phyloP scores from a whole-genome alignment of 2,113 vertebrate species.

The Peromyscus californicus region DNA sequence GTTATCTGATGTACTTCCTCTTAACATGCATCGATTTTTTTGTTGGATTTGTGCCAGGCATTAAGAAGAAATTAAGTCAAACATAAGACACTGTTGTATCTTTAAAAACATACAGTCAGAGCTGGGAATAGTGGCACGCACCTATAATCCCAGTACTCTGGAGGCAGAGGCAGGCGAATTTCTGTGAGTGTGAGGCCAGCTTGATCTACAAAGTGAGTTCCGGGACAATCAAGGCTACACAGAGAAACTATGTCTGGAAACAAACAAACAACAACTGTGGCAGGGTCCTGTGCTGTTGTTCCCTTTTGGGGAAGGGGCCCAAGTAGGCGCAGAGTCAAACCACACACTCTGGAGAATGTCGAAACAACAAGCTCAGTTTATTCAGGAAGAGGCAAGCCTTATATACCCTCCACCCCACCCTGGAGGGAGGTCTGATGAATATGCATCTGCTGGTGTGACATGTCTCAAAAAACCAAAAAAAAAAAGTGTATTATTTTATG shows the following conservation, averaged over 20 bases:
- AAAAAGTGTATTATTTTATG: too few relatives aligned
- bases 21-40: neutral
- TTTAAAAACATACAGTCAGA: neutral
- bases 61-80: slow-evolving; percentile 4
- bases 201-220: neutral
- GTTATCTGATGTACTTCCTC: neutral
- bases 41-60: neutral
- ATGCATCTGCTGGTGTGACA: too few relatives aligned
- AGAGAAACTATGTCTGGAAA: neutral
- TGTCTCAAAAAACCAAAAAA: too few relatives aligned
- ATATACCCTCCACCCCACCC: too few relatives aligned
- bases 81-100: neutral
- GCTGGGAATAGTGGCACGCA: neutral
- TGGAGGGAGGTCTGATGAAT: too few relatives aligned
- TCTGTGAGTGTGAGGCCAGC: neutral
- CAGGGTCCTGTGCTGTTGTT: too few relatives aligned
- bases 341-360: too few relatives aligned
- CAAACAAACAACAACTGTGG: neutral
- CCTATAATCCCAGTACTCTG: neutral
- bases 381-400: too few relatives aligned
- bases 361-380: too few relatives aligned
- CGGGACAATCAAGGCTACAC: neutral
- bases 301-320: too few relatives aligned
- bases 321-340: too few relatives aligned
- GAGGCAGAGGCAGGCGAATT: neutral